Evolutionary conservation across 2,797 vertebrate species (phyloP), one percentile per base, ranked within the genome.

Genomic region (Vireo griseus): DNA sequence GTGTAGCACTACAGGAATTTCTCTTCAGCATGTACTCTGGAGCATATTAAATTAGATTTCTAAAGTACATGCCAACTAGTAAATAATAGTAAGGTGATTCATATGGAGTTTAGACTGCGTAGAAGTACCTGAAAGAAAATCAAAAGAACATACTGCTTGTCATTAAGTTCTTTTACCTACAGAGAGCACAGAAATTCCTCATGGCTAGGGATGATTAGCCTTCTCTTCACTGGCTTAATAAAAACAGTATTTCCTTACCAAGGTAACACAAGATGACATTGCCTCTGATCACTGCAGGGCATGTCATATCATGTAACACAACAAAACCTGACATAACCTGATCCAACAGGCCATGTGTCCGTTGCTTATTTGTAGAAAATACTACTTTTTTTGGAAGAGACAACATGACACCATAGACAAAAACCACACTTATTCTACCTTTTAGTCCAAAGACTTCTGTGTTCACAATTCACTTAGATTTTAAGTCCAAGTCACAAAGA

Each of bases 211-310:
- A 67, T 58, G 81, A 94, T 95, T 94, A 96, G 87, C 40, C 73
- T 95, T 94, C 86, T 87, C 63, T 69, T 80, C 87, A 66, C 86
- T 84, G 92, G 50, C 75, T 93, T 97, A 96, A 97, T 97, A 96
- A 97, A 97, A 97, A 96, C 71, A 90, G 75, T 83, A 75, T 86
- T 68, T 86, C 79, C 96, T 95, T 95, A 90, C 92, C 33, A 59
- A 87, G 80, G 94, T 97, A 98, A 98, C 95, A 95, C 83, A 96
- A 95, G 90, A 76, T 97, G 97, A 97, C 96, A 96, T 96, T 95
- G 98, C 97, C 97, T 97, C 92, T 66, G 97, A 96, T 98, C 96
- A 97, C 83, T 86, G 88, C 85, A 95, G 95, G 95, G 90, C 95
- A 97, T 96, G 96, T 97, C 96, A 97, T 87, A 92, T 96, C 92